Base-by-base conservation (phyloP, 2,113 vertebrate species). In the Tachysurus vachellii region DNA sequence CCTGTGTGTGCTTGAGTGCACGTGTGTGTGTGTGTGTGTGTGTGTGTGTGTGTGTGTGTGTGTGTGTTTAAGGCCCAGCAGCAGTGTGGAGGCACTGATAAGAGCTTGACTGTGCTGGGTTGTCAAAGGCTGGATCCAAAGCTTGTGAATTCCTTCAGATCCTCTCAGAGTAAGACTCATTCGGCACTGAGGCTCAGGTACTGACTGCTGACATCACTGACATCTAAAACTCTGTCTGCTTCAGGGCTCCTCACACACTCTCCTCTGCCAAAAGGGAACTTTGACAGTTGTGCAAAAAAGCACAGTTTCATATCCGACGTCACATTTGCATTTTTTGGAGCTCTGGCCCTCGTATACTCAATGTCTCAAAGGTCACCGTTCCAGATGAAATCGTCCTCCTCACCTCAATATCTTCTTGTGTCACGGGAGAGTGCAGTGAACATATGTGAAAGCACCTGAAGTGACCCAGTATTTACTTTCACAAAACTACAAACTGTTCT, bases 61-160 rank as follows among this genome's bases (percentile, higher is more conserved):
- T 81, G 50, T 84, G 66, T 47, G 71, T 87, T 68, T 17, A 91
- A 89, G 87, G 93, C 89, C 90, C 87, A 91, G 93, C 93, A 89
- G 91, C 92, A 91, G 91, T 93, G 93, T 93, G 94, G 88, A 90
- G 88, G 91, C 88, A 84, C 90, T 93, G 94, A 96, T 95, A 95
- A 95, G 93, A 91, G 86, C 87, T 90, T 91, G 91, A 92, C 92
- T 90, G 79, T 90, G 84, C 86, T 68, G 90, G 86, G 86, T 86
- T 92, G 93, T 91, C 93, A 93, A 93, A 93, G 93, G 90, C 91
- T 92, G 91, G 91, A 89, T 85, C 91, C 92, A 92, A 93, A 93
- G 92, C 92, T 81, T 89, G 87, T 87, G 91, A 93, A 92, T 92
- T 94, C 77, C 82, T 68, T 86, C 79, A 90, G 84, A 83, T 94